Evolutionary conservation across 2,888 invertebrate species (phyloP), one percentile per base, ranked within the genome.

Genomic region (Lycia hirtaria): DNA sequence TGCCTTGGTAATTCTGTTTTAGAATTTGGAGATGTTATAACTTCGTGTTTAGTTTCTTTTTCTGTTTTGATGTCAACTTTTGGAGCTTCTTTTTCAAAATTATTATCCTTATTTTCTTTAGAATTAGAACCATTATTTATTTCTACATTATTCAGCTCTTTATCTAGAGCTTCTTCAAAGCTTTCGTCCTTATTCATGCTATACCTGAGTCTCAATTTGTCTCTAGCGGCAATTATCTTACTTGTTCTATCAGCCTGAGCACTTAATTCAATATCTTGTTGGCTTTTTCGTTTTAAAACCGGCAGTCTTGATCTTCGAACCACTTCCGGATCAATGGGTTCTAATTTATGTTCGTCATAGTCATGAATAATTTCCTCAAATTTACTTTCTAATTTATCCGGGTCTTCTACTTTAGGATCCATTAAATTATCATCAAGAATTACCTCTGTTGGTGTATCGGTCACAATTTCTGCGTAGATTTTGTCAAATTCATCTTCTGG

Each of bases 321-420:
- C 48, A 71, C 78, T 4, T 80, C 82, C 9, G 69, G 59, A 15
- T 68, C 73, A 0, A 75, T 65, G 24, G 76, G 74, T 35, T 81
- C 67, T 1, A 65, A 44, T 38, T 73, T 74, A 15, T 78, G 72
- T 32, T 85, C 85, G 15, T 88, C 88, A 40, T 91, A 91, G 3
- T 81, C 81, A 38, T 90, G 87, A 22, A 89, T 84, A 10, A 91
- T 83, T 71, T 90, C 87, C 65, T 90, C 88, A 52, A 91, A 91
- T 43, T 74, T 83, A 0, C 73, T 80, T 32, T 90, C 90, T 0
- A 90, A 55, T 60, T 78, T 79, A 1, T 78, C 80, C 0, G 83
- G 80, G 12, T 88, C 85, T 19, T 83, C 82, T 2, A 84, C 63
- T 60, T 76, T 80, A 0, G 74, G 72, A n/a, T 72, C 71, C 0